Conservation (phyloP, 2,113 vertebrate genomes). For the Hiodon tergisus region DNA sequence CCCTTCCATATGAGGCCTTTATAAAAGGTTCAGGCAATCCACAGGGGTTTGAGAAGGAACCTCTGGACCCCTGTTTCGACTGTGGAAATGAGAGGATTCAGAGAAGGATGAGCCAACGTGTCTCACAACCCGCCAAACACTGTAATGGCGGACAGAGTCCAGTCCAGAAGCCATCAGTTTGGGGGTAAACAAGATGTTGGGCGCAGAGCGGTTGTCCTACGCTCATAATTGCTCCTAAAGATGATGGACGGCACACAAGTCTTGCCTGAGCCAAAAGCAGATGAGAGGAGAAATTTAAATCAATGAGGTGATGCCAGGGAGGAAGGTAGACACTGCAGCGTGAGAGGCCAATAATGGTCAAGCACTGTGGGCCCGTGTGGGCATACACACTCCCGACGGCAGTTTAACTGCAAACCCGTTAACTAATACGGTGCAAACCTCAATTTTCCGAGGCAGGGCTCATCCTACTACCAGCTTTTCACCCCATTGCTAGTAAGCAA, state of each 20-base stretch:
- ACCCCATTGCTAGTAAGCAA: too few species aligned
- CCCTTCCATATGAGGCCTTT: too few species aligned
- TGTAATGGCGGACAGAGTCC: background rate
- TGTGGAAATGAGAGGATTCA: background rate
- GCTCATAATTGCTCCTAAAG: constrained; percentile 20
- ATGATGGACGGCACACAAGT: constrained; percentile 21
- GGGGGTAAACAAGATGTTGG: constrained; percentile 3
- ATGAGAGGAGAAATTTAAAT: background rate
- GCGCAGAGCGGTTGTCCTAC: background rate
- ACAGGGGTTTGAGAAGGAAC: too few species aligned
- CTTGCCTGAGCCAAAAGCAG: constrained; percentile 8
- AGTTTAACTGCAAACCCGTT: too few species aligned
- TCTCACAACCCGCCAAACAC: background rate
- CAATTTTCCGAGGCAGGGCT: too few species aligned
- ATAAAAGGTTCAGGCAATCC: too few species aligned
- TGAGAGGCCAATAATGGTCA: constrained; percentile 19
- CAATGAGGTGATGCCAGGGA: constrained; percentile 4
- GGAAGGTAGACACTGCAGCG: constrained; percentile 3
- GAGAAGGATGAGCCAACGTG: background rate
- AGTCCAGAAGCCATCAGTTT: constrained; percentile 12
- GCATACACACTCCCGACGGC: too few species aligned
- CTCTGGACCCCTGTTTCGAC: background rate
- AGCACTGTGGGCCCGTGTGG: background rate
- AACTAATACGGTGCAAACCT: too few species aligned
- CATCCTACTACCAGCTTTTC: too few species aligned